Evolutionary conservation across 2,113 vertebrate species (phyloP), one percentile per base, ranked within the genome.

Genomic region (Prunella himalayana): DNA sequence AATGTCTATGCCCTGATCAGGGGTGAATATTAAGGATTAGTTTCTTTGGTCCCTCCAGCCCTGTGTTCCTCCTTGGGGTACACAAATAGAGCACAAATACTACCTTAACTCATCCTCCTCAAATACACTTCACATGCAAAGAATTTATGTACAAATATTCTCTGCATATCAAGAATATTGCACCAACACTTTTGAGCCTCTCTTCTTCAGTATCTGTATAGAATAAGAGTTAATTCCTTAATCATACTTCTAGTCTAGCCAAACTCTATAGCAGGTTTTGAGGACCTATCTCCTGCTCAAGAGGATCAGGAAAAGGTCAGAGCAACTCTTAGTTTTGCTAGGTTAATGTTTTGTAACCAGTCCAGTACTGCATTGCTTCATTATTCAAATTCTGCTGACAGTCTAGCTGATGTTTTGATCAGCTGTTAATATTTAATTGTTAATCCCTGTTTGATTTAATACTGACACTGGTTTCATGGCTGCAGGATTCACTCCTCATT

Each of bases 361-460:
- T 42, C 69, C 61, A 86, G 28, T 45, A 50, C 28, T 79, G 65
- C 73, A 84, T 68, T 84, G 51, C 73, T 94, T 89, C 83, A 86
- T 84, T 89, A 82, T 75, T 89, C 56, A 94, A 60, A 89, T 72
- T 80, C 49, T 83, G 51, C 65, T 87, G 65, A 86, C 83, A 81
- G 39, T n/a, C 72, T 71, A 68, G 63, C 51, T 86, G 88, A 49
- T 91, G 51, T 86, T 95, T 96, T 82, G 72, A 91, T 94, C 89
- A 64, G 33, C 71, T 87, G 77, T 91, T 92, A 86, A 91, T 94
- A 84, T 89, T 88, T 93, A 88, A 54, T 92, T 93, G 77, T 82
- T 91, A 91, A 91, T 91, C 47, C 49, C 68, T 61, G 31, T 87
- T 86, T 81, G 83, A 78, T 94, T 94, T 84, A 59, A 78, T 73